Conservation (phyloP, 2,888 invertebrate genomes). For the Scaptomyza reducta region DNA sequence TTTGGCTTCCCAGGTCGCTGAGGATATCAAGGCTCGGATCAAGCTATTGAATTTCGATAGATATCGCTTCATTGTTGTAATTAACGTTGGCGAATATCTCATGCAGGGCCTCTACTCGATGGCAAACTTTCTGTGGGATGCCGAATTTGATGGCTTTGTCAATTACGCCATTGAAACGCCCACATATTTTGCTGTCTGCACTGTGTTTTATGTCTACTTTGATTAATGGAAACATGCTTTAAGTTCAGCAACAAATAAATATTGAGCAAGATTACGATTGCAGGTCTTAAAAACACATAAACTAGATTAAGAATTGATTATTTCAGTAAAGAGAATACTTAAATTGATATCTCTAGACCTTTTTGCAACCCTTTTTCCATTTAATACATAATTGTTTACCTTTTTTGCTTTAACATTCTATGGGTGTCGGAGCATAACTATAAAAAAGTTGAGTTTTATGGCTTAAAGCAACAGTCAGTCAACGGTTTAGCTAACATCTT, state of each 20-base stretch:
- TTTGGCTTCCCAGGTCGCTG: slow-evolving; percentile 79
- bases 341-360: background rate
- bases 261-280: background rate
- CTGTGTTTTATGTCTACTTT: slow-evolving; percentile 83
- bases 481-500: slow-evolving; percentile 23
- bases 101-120: slow-evolving; percentile 82
- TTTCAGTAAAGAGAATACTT: background rate
- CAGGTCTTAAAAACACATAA: no score
- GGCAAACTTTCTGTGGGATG: slow-evolving; percentile 83
- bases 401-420: background rate
- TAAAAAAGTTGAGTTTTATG: slow-evolving; percentile 54
- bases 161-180: slow-evolving; percentile 80
- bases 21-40: slow-evolving; percentile 82
- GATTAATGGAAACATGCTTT: slow-evolving; percentile 59
- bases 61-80: slow-evolving; percentile 82
- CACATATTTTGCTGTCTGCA: slow-evolving; percentile 81
- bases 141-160: slow-evolving; percentile 81
- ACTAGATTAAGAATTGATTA: no score
- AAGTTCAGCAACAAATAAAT: background rate
- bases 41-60: slow-evolving; percentile 82
- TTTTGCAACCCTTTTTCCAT: background rate
- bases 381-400: background rate
- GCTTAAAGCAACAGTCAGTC: slow-evolving; percentile 38
- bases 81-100: slow-evolving; percentile 82
- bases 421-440: background rate